Base-by-base conservation (phyloP, 2,888 invertebrate species). In the Brenthis ino region DNA sequence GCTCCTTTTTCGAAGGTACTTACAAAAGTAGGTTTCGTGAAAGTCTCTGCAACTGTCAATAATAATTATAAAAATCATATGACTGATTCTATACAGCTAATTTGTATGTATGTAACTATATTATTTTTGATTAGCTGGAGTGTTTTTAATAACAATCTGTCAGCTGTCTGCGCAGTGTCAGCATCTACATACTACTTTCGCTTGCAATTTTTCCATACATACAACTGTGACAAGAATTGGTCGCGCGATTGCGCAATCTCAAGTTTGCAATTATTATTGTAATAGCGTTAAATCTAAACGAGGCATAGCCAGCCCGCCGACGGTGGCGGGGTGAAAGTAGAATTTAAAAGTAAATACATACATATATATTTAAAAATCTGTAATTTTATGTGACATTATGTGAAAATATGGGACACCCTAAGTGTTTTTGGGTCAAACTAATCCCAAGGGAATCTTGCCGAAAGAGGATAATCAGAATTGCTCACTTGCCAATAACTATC, bases 201-300 rank as follows among this genome's bases (percentile, higher is more conserved):
- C 87, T 85, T 80, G 87, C 87, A 82, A 87, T 85, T 88, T 88
- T 84, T 88, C 84, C 57, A 71, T 43, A 56, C 48, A 85, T 81
- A 77, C 81, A 81, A 70, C 14, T 65, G 68, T 70, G 71, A 74
- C 74, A 72, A 74, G 64, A 57, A 56, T 60, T 61, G 60, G 43
- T 66, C 67, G 64, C 65, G 63, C 57, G 61, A 54, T 72, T 74
- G 65, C 74, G 68, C 58, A 68, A 70, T 63, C 33, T 14, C 79
- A 81, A 81, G 82, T 80, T 85, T 83, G 85, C 85, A 85, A 87
- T 87, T 86, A 86, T 88, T 85, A 87, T 87, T 88, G 83, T 85
- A 86, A 88, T 85, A 84, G 83, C 84, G 83, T 85, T 82, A 84
- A 82, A 87, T 87, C 82, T 84, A 82, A 84, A 84, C 80, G 80